A percentile compares a stretch with the other conserved stretches of the same genome.
Evolutionary conservation across 2,797 vertebrate genomes (phyloP).

Genomic region (Hapalemur alaotrensis): DNA sequence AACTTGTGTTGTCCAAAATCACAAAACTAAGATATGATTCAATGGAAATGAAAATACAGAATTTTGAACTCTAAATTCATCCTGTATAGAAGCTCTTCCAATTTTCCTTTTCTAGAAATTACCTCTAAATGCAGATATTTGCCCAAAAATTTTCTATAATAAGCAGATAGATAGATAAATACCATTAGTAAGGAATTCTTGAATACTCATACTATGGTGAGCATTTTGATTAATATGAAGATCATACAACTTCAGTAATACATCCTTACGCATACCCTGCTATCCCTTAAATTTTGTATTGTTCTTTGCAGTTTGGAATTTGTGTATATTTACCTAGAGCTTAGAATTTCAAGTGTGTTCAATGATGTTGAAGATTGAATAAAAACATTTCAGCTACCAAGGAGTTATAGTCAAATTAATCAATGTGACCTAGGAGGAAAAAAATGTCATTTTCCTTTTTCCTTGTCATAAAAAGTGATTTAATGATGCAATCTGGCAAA

Average conservation of each 20-base stretch:
- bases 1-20: not conserved
- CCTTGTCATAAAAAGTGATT: not conserved
- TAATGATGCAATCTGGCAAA: not conserved
- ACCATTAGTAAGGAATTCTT: not conserved
- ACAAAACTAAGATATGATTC: not conserved
- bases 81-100: not conserved
- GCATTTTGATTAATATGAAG: not conserved
- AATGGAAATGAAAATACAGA: not conserved
- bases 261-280: not conserved
- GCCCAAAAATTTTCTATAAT: not conserved
- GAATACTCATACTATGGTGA: not conserved
- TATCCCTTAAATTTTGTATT: constrained; percentile 16
- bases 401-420: not conserved
- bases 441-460: not conserved
- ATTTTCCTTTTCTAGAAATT: not conserved
- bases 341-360: constrained; percentile 23
- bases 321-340: not conserved
- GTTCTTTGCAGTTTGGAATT: constrained; percentile 52
- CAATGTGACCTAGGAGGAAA: not conserved
- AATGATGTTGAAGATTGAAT: not conserved
- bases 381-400: not conserved
- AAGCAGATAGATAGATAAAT: not conserved
- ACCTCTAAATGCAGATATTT: not conserved
- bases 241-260: not conserved
- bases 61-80: not conserved